These are phyloP conservation scores for Alauda arvensis DNA, from an alignment of 2,797 vertebrate genomes.

Conservation along the genomic window DNA sequence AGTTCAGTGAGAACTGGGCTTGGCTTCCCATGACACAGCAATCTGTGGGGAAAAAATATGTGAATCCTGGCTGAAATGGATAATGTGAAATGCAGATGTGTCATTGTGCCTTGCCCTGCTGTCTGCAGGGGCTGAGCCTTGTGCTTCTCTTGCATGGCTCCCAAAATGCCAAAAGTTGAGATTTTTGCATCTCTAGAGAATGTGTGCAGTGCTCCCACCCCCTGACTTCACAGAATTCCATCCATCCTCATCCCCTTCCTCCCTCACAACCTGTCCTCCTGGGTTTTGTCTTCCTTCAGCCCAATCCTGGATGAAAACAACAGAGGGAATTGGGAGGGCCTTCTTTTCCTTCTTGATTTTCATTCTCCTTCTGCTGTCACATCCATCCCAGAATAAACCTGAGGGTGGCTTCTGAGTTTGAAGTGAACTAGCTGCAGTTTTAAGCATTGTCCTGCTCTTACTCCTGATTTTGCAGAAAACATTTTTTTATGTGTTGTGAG, in stretches of 20 bases:
- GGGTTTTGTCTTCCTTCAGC: neutral
- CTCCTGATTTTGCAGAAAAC: neutral
- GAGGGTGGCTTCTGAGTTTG: neutral
- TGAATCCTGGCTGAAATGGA: neutral
- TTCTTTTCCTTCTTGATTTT: neutral
- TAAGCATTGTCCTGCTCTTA: neutral
- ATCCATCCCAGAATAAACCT: neutral
- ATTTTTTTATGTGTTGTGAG: neutral
- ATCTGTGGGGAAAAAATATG: neutral
- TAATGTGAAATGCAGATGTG: constrained; percentile 3
- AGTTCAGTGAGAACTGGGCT: neutral
- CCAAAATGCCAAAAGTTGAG: neutral
- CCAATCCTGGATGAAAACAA: neutral
- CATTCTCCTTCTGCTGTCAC: neutral
- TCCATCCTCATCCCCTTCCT: neutral
- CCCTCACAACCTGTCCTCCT: neutral
- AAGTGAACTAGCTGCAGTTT: neutral
- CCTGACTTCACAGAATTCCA: neutral
- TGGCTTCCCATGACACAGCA: neutral
- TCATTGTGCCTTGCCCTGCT: neutral
- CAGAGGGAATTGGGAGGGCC: neutral
- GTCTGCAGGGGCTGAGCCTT: neutral
- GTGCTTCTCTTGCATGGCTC: neutral
- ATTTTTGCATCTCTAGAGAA: neutral
- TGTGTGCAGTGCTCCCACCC: neutral